Conservation (phyloP, 2,888 invertebrate genomes). For the Germaria angustata region DNA sequence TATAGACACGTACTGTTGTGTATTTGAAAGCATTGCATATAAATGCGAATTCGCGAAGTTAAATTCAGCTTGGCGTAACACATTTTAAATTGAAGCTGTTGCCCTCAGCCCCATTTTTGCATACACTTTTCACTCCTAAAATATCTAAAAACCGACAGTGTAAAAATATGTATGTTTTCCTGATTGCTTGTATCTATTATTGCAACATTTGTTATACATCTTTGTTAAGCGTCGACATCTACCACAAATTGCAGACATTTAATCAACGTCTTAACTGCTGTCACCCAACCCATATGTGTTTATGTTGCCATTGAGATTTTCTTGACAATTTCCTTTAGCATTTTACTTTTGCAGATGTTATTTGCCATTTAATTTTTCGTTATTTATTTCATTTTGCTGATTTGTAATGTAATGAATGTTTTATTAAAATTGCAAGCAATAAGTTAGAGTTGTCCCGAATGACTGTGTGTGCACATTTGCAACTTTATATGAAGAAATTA, state of each 20-base stretch:
- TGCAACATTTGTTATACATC: constrained; percentile 40
- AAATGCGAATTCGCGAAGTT: background rate
- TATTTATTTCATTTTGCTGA: background rate
- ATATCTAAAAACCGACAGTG: background rate
- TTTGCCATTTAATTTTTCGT: background rate
- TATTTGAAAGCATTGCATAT: background rate
- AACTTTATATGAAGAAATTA: background rate
- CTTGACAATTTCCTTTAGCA: background rate
- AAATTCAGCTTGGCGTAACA: constrained; percentile 9
- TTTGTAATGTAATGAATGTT: constrained; percentile 4
- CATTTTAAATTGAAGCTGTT: constrained; percentile 1
- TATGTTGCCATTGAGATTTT: constrained; percentile 10
- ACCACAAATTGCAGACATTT: constrained; percentile 60
- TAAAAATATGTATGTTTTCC: background rate
- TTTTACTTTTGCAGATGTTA: background rate
- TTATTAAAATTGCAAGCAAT: background rate
- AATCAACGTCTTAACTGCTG: constrained; percentile 55
- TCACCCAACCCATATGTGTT: background rate
- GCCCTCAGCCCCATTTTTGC: background rate
- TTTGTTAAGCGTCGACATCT: constrained; percentile 32
- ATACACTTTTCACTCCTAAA: background rate
- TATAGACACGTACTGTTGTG: background rate
- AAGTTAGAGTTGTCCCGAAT: background rate
- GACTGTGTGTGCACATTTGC: background rate
- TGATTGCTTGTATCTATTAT: background rate